These are phyloP conservation scores for Stegostoma tigrinum DNA, from an alignment of 2,113 vertebrate genomes.

Conservation along the genomic window DNA sequence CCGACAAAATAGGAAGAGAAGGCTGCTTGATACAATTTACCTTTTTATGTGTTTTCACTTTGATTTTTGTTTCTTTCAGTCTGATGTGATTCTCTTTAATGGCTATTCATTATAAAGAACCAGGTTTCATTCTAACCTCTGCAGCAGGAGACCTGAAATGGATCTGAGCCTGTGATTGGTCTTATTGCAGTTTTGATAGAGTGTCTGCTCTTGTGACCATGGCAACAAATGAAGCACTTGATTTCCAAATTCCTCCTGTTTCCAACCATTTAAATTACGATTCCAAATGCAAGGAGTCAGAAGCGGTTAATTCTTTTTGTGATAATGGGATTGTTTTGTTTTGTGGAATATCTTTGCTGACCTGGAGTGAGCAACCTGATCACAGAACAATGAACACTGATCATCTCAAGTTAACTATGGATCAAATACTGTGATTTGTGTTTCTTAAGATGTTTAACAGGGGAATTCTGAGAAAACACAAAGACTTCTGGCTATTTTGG, in stretches of 20 bases:
- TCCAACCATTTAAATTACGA: not conserved
- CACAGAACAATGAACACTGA: not conserved
- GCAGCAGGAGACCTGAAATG: not conserved
- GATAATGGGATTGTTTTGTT: no score
- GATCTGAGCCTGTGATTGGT: not conserved
- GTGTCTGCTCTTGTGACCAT: conserved; percentile 5
- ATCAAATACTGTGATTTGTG: not conserved
- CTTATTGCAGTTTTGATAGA: not conserved
- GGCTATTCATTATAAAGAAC: not conserved
- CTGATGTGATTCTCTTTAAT: not conserved
- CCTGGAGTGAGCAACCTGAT: not conserved
- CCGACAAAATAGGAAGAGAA: no score
- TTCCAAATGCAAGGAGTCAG: not conserved
- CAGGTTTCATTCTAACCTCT: not conserved
- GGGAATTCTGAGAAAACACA: not conserved
- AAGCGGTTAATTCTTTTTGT: not conserved
- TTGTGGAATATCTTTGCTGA: not conserved
- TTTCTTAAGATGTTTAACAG: not conserved
- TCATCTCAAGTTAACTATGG: not conserved
- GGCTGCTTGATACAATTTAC: no score
- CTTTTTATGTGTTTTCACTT: no score
- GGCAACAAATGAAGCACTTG: not conserved
- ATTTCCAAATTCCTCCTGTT: not conserved
- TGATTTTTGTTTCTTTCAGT: not conserved
- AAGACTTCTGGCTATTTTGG: not conserved